Evolutionary conservation across 2,797 vertebrate genomes (phyloP), one percentile per base, ranked within the genome.

Genomic region (Heteromormyrus szaboi): DNA sequence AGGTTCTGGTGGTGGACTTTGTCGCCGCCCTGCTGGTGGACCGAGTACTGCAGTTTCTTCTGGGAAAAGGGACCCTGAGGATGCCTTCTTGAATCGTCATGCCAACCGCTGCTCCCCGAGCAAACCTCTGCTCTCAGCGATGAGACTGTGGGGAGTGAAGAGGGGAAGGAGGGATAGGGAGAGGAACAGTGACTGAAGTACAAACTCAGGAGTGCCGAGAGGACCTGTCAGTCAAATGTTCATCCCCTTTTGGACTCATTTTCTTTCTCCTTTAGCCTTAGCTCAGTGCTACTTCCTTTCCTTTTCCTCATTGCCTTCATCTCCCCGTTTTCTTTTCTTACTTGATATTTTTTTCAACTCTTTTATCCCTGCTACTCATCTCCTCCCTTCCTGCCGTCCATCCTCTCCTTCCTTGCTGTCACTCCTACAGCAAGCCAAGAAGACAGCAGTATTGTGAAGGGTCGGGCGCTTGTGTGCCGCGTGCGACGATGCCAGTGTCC

Each of bases 1-100:
- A 97, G 92, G 97, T 99, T 89, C 94, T 99, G 89, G 95, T 98
- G 89, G 93, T 97, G 88, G 98, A 99, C 93, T 99, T 99, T 95
- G 95, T 96, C 87, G 92, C 95, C 14, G 98, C 98, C 59, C 94
- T 98, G 89, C 90, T 96, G 85, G 97, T 97, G 68, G 98, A 99
- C 93, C 96, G 97, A 48, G 79, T 97, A 88, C 95, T 99, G 88
- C 97, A 99, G 95, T 98, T 97, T 89, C 94, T 99, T 88, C 93
- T 99, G 92, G 98, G 98, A 86, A 97, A 96, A 93, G 97, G 97
- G 90, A 97, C 96, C 92, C 96, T 98, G 68, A 96, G 97, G 96
- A 96, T 98, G 96, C 97, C 97, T 97, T 98, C 96, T 93, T 99
- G 97, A 99, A 93, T 94, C 50, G 56, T 90, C 91, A 91, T 93